These are phyloP conservation scores for Cyanoramphus novaezelandiae DNA, from an alignment of 2,113 vertebrate genomes.

Conservation along the genomic window DNA sequence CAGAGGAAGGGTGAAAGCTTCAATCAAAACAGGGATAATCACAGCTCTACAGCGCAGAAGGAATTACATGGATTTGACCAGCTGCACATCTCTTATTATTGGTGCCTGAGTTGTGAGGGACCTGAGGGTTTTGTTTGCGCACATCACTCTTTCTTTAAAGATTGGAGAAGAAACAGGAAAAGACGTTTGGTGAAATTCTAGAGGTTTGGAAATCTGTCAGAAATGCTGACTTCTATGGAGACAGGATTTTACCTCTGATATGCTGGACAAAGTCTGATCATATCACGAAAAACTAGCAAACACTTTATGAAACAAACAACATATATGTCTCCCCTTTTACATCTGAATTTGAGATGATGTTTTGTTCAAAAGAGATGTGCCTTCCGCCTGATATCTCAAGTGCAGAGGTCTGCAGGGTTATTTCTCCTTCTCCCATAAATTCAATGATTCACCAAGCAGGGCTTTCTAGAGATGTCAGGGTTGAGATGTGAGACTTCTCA, in stretches of 20 bases:
- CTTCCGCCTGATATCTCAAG: background rate
- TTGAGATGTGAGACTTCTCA: background rate
- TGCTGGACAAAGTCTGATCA: background rate
- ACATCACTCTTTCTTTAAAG: background rate
- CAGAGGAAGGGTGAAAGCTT: background rate
- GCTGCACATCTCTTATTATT: background rate
- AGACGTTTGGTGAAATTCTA: background rate
- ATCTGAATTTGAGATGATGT: background rate
- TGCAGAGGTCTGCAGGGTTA: background rate
- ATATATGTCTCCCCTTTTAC: background rate
- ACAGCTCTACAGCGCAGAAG: background rate
- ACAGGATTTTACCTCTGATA: background rate
- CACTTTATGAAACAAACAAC: background rate
- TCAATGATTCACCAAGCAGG: background rate
- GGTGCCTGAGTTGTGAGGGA: background rate
- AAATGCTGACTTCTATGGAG: background rate
- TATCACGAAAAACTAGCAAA: background rate
- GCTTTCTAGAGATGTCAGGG: background rate
- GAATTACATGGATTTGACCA: background rate
- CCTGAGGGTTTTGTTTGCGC: background rate
- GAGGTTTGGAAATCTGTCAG: background rate
- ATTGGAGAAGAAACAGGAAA: background rate
- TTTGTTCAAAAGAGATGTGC: background rate
- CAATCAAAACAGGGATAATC: background rate
- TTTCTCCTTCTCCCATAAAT: background rate